A percentile compares a stretch with the other conserved stretches of the same genome.
phyloP scores from a whole-genome alignment of 2,797 vertebrate species.

The Simalia tracyae region DNA sequence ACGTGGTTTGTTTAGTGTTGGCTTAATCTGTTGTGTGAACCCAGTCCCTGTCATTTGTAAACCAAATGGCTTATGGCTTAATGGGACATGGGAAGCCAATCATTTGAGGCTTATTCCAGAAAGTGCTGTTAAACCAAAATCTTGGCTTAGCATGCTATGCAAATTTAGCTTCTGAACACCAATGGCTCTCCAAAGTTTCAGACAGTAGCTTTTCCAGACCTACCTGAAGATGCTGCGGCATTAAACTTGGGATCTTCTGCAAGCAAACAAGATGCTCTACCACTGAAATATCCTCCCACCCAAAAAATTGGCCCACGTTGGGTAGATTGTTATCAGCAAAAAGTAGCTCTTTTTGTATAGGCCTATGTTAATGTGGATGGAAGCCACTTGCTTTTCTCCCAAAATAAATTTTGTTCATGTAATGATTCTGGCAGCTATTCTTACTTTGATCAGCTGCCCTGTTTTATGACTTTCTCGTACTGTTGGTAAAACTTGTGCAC shows the following conservation, averaged over 20 bases:
- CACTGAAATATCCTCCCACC: background rate
- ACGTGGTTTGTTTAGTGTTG: background rate
- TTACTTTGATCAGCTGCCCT: too few species aligned
- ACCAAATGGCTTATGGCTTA: background rate
- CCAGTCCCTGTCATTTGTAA: background rate
- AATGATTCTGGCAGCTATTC: background rate
- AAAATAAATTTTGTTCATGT: background rate
- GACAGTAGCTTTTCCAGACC: background rate
- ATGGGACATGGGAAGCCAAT: background rate
- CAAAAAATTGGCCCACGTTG: background rate
- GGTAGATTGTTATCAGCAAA: background rate
- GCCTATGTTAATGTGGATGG: background rate
- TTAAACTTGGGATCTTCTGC: background rate
- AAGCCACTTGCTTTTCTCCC: background rate
- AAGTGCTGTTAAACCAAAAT: background rate
- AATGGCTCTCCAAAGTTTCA: background rate
- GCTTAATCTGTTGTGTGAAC: background rate
- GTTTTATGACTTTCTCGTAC: background rate
- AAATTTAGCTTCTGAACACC: background rate
- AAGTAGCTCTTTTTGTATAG: background rate
- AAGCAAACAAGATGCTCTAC: background rate
- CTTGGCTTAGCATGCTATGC: background rate
- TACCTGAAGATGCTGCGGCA: background rate
- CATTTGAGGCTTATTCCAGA: background rate
- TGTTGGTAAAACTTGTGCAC: background rate